Base-by-base conservation (phyloP, 2,113 vertebrate species). In the Osmerus eperlanus region DNA sequence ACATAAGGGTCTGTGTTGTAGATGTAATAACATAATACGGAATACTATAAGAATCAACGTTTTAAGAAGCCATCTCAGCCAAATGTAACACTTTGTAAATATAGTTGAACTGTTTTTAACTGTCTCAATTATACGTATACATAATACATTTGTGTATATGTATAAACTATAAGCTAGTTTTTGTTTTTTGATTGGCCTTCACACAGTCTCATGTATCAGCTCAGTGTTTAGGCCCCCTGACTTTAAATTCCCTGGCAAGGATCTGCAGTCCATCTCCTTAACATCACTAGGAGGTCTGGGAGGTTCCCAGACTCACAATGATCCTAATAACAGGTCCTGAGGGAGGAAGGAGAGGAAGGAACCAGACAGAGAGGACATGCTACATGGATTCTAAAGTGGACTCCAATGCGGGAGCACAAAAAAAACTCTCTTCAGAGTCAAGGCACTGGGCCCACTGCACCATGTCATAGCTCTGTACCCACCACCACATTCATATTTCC, bases 401-500 rank as follows among this genome's bases (percentile, higher is more conserved):
- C 81, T 75, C 65, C 23, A 72, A 75, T 19, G 59, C 56, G 76
- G 78, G 78, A 74, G 82, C 72, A 72, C 62, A 66, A 68, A 81
- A 36, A 36, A 6, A 47, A 1, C 32, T 7, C 53, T 16, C 70
- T 77, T 84, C 78, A 68, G 58, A 78, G 72, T 70, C 72, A 64
- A 19, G 76, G 41, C 79, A 67, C 75, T 76, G 56, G 73, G 67
- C 69, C 73, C 18, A 15, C 71, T 65, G 77, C 78, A 71, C 70
- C 69, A 71, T 75, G 76, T 81, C 79, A 76, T 28, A 70, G 78
- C 68, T 69, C 77, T 81, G 71, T 67, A 68, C 71, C 70, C 76
- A 83, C 70, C 28, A 53, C 78, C 81, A 78, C 77, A 64, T 80
- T 78, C 81, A 72, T 76, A 87, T 86, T 87, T 86, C 80, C 83